Conservation (phyloP, 2,797 vertebrate species). For the Coregonus suidteri region DNA sequence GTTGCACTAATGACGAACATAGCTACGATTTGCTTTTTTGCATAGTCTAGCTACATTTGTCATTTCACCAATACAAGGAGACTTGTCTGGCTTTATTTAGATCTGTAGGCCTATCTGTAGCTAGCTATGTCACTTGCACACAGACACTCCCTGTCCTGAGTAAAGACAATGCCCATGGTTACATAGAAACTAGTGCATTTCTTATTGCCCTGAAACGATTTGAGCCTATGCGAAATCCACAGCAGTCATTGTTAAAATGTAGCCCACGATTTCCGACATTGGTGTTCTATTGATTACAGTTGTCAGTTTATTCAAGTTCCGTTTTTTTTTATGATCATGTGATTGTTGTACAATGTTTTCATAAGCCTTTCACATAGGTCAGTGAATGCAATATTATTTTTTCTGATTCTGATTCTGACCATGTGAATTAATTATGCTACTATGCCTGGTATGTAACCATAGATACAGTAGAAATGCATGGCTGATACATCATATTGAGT, state of each 20-base stretch:
- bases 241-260: too few relatives aligned
- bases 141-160: background rate
- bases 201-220: background rate
- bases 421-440: background rate
- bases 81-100: too few relatives aligned
- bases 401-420: background rate
- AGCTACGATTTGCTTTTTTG: too few relatives aligned
- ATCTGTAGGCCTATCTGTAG: too few relatives aligned
- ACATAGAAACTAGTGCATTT: background rate
- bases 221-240: background rate
- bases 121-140: background rate
- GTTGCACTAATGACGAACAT: background rate
- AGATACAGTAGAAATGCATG: background rate
- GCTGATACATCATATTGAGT: background rate
- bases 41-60: too few relatives aligned
- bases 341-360: background rate
- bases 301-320: too few relatives aligned
- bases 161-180: conserved; percentile 5
- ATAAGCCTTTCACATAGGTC: background rate
- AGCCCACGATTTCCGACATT: too few relatives aligned
- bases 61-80: background rate
- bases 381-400: too few relatives aligned
- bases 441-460: background rate
- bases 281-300: too few relatives aligned
- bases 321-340: background rate